Base-by-base conservation (phyloP, 1,140 invertebrate genomes). In the Myzus persicae region DNA sequence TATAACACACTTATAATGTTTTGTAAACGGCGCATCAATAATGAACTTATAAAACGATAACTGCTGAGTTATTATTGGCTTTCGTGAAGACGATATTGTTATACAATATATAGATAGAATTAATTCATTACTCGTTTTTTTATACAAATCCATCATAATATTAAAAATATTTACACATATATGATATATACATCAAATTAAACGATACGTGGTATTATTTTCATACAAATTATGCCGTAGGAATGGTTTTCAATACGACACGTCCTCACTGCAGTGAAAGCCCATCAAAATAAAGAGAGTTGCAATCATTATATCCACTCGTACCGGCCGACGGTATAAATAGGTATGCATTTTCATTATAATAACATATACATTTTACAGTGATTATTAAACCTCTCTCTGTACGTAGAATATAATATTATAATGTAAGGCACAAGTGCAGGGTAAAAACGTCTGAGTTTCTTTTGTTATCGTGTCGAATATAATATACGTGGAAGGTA, bases 361-460 rank as follows among this genome's bases (percentile, higher is more conserved):
- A 44, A 89, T 88, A 88, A 88, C 51, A 26, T 54, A 51, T 54
- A 31, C 85, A 87, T 87, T 87, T 87, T n/a, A 85, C 26, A 85
- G 40, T 85, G 42, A 31, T 85, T 85, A 85, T 85, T 46, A 46
- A 87, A 87, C 24, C 44, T 46, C 14, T 87, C 44, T 87, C 46
- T 46, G 31, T 87, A n/a, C 31, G 7, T 36, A 46, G 1, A 46
- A 46, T 46, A 54, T 85, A n/a, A n/a, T n/a, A 89, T 54, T 38
- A 40, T 40, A 54, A 54, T 89, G n/a, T 89, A 89, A 38, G 9
- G 20, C 48, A 22, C 48, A 11, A 48, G 88, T 84, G 82, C 42
- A 36, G 88, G n/a, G 36, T 54, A 40, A 89, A 88, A 89, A 54
- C 36, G 88, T 89, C 88, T 51, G 36, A 36, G 88, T 89, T 89